Base-by-base conservation (phyloP, 2,113 vertebrate species). In the Lasiurus cinereus region DNA sequence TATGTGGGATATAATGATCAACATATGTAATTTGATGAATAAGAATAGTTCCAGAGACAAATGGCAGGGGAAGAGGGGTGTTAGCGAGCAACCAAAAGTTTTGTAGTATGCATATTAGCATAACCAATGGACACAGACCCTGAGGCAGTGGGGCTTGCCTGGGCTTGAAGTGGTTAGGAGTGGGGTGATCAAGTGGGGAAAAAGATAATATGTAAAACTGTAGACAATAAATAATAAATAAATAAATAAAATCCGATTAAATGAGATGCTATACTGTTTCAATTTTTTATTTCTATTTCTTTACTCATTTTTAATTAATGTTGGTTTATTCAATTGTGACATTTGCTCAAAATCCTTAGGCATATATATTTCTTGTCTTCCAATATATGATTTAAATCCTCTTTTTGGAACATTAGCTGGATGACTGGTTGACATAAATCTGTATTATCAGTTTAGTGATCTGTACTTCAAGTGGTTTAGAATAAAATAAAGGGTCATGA, bases 261-360 rank as follows among this genome's bases (percentile, higher is more conserved):
- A 54, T 3, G 70, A 77, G 48, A 86, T 36, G 8, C 0, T 88
- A 15, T 31, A 27, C 16, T 33, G 19, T 85, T n/a, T 72, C 15
- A 52, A 2, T 8, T 64, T 83, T 89, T 88, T 22, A 6, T 69
- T 82, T 86, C 50, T 62, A 24, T 93, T 94, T 91, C 11, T 48
- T 85, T 73, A 79, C 10, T 86, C 6, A 33, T 94, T 90, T 83
- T 79, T 11, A 93, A 79, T 93, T 33, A 52, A 69, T 86, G 78
- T 93, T 95, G 64, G n/a, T 62, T 95, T 95, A 96, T 83, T 93
- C 39, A 78, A 22, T 82, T 3, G 6, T 96, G 85, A 93, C 31
- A 92, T 96, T 82, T 93, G 29, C 33, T 88, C 54, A 84, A 50
- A 93, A 85, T 50, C 78, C 31, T 52, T 91, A 64, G 93, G 39